These are phyloP conservation scores for Rhinolophus ferrumequinum DNA, from an alignment of 2,113 vertebrate genomes.

Conservation along the genomic window DNA sequence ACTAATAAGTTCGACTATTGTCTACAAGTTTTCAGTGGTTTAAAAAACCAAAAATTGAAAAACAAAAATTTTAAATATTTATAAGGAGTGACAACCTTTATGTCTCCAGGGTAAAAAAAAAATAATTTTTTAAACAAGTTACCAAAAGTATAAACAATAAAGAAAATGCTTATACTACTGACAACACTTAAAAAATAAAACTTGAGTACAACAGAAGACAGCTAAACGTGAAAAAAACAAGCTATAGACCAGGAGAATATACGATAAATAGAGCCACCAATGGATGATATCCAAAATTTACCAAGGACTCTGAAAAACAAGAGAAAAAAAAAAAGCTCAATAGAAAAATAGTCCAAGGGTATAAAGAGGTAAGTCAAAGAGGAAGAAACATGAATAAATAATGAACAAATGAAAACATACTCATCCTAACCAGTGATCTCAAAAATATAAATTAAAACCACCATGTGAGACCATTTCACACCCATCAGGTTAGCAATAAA, in stretches of 20 bases:
- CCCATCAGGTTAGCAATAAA: neutral
- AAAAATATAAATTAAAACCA: constrained; percentile 17
- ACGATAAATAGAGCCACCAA: neutral
- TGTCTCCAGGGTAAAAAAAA: neutral
- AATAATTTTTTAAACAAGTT: neutral
- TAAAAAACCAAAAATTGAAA: neutral
- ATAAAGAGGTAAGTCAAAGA: neutral
- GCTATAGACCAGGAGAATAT: neutral
- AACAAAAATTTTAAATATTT: neutral
- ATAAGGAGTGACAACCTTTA: neutral
- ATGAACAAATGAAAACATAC: constrained; percentile 27
- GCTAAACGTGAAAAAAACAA: neutral
- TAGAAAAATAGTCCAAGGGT: constrained; percentile 24
- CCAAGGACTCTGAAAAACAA: constrained; percentile 30
- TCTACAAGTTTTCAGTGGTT: neutral
- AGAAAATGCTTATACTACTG: neutral
- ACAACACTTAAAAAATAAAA: constrained; percentile 14
- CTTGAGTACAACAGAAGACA: neutral
- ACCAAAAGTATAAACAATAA: neutral
- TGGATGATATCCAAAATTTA: neutral
- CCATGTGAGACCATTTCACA: neutral
- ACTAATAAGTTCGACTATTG: neutral
- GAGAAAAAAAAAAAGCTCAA: neutral
- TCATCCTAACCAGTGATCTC: constrained; percentile 2
- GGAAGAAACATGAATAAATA: neutral